A percentile compares a stretch with the other conserved stretches of the same genome.
Evolutionary conservation across 2,888 invertebrate species (phyloP).

Genomic region (Polyommatus icarus): DNA sequence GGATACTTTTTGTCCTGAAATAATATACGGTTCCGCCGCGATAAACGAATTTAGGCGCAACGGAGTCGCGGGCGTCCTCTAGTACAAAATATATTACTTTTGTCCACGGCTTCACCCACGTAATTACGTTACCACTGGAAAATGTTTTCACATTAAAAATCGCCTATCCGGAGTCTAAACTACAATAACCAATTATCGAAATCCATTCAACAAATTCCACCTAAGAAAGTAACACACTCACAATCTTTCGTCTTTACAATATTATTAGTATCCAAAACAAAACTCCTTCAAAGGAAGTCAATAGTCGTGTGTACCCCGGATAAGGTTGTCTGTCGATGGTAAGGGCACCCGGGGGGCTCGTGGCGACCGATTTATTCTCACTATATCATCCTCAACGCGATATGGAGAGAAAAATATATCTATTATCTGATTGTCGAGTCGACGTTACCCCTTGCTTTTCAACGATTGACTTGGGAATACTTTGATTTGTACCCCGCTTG

Average conservation of each 20-base stretch:
- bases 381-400: conserved; percentile 51
- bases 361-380: conserved; percentile 69
- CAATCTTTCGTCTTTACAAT: neutral
- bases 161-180: too few relatives aligned
- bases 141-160: too few relatives aligned
- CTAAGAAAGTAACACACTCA: neutral
- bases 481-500: conserved; percentile 56
- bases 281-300: conserved; percentile 4
- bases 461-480: conserved; percentile 70
- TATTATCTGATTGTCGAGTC: conserved; percentile 67
- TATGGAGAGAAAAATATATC: conserved; percentile 62
- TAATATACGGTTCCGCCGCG: too few relatives aligned
- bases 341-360: conserved; percentile 66
- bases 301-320: conserved; percentile 28
- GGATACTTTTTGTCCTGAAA: too few relatives aligned
- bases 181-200: too few relatives aligned
- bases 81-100: too few relatives aligned
- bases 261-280: conserved; percentile 2
- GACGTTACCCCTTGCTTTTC: conserved; percentile 53
- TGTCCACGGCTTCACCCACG: too few relatives aligned
- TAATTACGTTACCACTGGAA: too few relatives aligned
- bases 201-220: neutral
- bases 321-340: conserved; percentile 40
- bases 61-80: too few relatives aligned
- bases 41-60: too few relatives aligned